Percentiles rank a stretch among this genome's conserved stretches.
Evolutionary conservation across 2,888 invertebrate genomes (phyloP).

Genomic region (Axea sp.): DNA sequence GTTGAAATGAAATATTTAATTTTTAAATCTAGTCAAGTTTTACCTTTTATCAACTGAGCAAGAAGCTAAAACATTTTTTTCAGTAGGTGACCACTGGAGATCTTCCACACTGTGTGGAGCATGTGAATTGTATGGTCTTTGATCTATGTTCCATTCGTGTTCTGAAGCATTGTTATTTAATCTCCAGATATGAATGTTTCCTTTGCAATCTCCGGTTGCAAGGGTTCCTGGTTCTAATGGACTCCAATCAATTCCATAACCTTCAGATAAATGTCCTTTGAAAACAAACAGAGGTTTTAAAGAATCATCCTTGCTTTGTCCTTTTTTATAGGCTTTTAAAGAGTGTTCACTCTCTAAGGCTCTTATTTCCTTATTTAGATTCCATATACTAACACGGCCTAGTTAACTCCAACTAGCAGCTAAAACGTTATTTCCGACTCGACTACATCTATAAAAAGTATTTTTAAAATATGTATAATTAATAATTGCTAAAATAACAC

Average conservation of each 20-base stretch:
- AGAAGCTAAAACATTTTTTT: conserved; percentile 91
- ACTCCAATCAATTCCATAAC: conserved; percentile 97
- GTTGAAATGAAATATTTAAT: no score
- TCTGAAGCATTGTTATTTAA: conserved; percentile 85
- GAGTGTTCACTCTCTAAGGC: conserved; percentile 87
- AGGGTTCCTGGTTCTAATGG: conserved; percentile 88
- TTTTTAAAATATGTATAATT: no score
- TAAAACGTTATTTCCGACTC: conserved; percentile 84
- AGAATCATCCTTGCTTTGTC: conserved; percentile 79
- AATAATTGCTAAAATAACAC: no score
- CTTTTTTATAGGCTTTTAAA: conserved; percentile 83
- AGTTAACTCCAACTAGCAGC: conserved; percentile 98
- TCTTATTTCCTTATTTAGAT: conserved; percentile 89
- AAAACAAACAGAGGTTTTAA: conserved; percentile 90
- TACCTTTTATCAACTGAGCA: conserved; percentile 91
- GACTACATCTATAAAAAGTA: conserved; percentile 80
- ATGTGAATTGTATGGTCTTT: conserved; percentile 92
- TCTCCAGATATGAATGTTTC: conserved; percentile 96
- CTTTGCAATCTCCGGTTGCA: conserved; percentile 95
- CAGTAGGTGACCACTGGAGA: conserved; percentile 99
- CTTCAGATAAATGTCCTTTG: conserved; percentile 94
- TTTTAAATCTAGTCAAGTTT: no score
- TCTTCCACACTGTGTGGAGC: conserved; percentile 95
- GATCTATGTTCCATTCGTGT: conserved; percentile 91
- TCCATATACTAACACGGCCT: conserved; percentile 95